A percentile compares a stretch with the other conserved stretches of the same genome.
These are phyloP conservation scores for Austrolebias charrua DNA, from an alignment of 2,797 vertebrate genomes.

Conservation along the genomic window DNA sequence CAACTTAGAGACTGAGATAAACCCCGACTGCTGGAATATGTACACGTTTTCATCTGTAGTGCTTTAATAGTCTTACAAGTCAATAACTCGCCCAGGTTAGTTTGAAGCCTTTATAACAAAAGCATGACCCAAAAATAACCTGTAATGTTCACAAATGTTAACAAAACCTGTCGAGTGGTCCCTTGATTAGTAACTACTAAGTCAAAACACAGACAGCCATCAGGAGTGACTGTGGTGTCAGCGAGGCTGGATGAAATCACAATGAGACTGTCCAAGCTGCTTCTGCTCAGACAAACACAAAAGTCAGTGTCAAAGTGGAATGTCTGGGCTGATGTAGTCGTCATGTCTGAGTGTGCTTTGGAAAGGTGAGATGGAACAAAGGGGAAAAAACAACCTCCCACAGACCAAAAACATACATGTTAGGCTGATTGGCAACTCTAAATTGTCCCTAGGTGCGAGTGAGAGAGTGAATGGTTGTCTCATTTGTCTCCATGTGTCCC, in stretches of 20 bases:
- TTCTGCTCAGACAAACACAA: slow-evolving; percentile 62
- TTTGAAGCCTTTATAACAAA: slow-evolving; percentile 17
- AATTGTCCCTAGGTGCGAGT: too few species aligned
- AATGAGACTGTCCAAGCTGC: slow-evolving; percentile 61
- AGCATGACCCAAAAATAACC: slow-evolving; percentile 15
- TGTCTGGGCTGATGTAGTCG: slow-evolving; percentile 60
- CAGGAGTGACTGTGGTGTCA: slow-evolving; percentile 51
- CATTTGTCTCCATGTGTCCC: too few species aligned
- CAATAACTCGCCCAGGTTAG: not conserved
- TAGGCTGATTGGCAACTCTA: too few species aligned
- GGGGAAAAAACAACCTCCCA: not conserved
- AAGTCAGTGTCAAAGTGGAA: slow-evolving; percentile 65
- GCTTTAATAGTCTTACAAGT: not conserved
- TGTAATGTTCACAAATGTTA: slow-evolving; percentile 14
- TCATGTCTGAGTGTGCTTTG: slow-evolving; percentile 60
- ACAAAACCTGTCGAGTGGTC: slow-evolving; percentile 38
- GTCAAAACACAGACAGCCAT: slow-evolving; percentile 63
- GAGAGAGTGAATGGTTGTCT: too few species aligned
- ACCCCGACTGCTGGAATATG: too few species aligned
- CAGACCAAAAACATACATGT: too few species aligned
- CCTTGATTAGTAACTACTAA: slow-evolving; percentile 43
- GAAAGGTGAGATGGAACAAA: slow-evolving; percentile 24
- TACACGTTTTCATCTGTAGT: not conserved
- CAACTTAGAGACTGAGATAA: too few species aligned
- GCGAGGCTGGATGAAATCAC: slow-evolving; percentile 46